Conservation (phyloP, 2,888 invertebrate species). For the Drosophila falleni region DNA sequence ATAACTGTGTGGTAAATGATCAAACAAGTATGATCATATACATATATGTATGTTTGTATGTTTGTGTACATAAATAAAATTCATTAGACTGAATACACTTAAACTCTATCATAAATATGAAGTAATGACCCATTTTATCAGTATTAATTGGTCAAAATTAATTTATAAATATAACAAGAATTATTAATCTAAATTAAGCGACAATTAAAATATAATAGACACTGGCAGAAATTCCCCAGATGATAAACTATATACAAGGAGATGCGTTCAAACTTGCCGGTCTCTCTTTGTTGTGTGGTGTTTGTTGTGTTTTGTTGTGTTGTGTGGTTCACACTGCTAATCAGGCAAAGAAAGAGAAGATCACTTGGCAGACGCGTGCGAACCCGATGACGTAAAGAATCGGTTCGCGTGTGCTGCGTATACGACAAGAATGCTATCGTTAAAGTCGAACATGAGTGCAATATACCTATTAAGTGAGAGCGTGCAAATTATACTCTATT, state of each 20-base stretch:
- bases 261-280: slow-evolving; percentile 12
- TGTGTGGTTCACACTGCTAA: slow-evolving; percentile 67
- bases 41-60: too few relatives aligned
- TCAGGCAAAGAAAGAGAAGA: slow-evolving; percentile 57
- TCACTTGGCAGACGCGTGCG: slow-evolving; percentile 77
- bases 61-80: neutral
- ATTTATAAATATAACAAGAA: slow-evolving; percentile 26
- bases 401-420: slow-evolving; percentile 58
- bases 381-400: slow-evolving; percentile 68
- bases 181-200: slow-evolving; percentile 32
- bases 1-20: slow-evolving; percentile 1
- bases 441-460: slow-evolving; percentile 29
- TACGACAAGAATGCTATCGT: slow-evolving; percentile 27
- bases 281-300: slow-evolving; percentile 23
- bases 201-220: slow-evolving; percentile 45
- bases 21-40: neutral
- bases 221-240: slow-evolving; percentile 23
- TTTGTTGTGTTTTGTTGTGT: slow-evolving; percentile 18
- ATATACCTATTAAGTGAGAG: slow-evolving; percentile 26
- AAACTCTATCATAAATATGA: neutral
- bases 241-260: slow-evolving; percentile 29
- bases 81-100: neutral
- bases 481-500: slow-evolving; percentile 12
- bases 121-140: neutral
- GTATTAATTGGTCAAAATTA: slow-evolving; percentile 22